Conservation (phyloP, 2,888 invertebrate genomes). For the Drosophila neotestacea region DNA sequence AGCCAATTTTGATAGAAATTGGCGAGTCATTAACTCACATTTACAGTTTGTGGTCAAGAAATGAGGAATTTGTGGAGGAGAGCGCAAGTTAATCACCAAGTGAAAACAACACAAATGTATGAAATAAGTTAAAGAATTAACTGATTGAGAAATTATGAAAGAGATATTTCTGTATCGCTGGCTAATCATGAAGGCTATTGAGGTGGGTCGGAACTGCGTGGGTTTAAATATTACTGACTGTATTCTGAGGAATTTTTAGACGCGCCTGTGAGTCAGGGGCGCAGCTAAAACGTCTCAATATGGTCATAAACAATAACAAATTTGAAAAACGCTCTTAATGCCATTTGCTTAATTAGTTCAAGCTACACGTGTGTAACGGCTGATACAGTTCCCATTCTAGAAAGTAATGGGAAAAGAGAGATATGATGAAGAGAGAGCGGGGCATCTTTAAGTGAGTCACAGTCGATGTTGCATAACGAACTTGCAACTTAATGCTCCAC, state of each 20-base stretch:
- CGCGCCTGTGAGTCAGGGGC: constrained; percentile 67
- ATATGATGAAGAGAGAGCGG: background rate
- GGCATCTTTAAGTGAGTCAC: constrained; percentile 6
- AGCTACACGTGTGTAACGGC: constrained; percentile 42
- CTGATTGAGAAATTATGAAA: constrained; percentile 1
- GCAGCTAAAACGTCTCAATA: constrained; percentile 26
- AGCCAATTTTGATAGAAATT: constrained; percentile 56
- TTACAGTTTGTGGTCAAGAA: constrained; percentile 61
- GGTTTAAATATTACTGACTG: constrained; percentile 1
- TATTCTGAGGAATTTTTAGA: constrained; percentile 54
- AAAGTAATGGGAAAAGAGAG: background rate
- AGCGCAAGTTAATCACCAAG: background rate
- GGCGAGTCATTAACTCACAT: constrained; percentile 64
- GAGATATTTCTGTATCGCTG: constrained; percentile 2
- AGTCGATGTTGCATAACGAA: constrained; percentile 65
- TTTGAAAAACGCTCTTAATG: constrained; percentile 9
- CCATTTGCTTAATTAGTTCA: constrained; percentile 65
- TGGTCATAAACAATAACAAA: constrained; percentile 28
- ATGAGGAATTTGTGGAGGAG: constrained; percentile 1
- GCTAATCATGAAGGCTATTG: constrained; percentile 35
- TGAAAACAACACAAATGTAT: background rate
- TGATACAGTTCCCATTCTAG: background rate
- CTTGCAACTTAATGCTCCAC: constrained; percentile 75
- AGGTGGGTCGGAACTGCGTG: constrained; percentile 37
- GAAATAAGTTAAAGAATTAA: constrained; percentile 11